Base-by-base conservation (phyloP, 2,113 vertebrate genomes). In the Neolamprologus tretocephalus region DNA sequence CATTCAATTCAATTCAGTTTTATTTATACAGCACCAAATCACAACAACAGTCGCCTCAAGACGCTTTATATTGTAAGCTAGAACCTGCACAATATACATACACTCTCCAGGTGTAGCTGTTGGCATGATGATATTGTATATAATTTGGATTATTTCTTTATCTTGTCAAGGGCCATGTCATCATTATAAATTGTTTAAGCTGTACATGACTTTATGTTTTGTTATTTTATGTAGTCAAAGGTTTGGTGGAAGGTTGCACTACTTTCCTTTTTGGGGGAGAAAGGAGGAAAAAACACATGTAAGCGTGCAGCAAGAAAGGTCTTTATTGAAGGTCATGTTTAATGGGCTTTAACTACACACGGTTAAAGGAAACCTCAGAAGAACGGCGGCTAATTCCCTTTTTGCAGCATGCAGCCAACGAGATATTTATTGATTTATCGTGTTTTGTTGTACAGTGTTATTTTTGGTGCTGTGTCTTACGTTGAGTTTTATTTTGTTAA, bases 211-310 rank as follows among this genome's bases (percentile, higher is more conserved):
- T 53, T 53, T 53, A 53, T 0, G 51, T 53, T 53, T 53, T 53
- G 51, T 53, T 53, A 53, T 53, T 53, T n/a, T 53, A 53, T 53
- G 51, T 21, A 53, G 19, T 53, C 9, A 53, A 53, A 11, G 51
- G 0, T 53, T 53, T 53, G 0, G 51, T 1, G 51, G n/a, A n/a
- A n/a, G 0, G 49, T 53, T 53, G 19, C 5, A n/a, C 51, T 53
- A 53, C 9, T n/a, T 53, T n/a, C 49, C 19, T n/a, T n/a, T 53
- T n/a, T 53, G 49, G 49, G 49, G 19, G 49, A 53, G 9, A 53
- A 53, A n/a, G 49, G 5, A 53, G 49, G 49, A 53, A n/a, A n/a
- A 51, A 53, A 53, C 49, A 53, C 49, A n/a, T n/a, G 49, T 53
- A 10, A 53, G 49, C 2, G 1, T 53, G 49, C 49, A n/a, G 19